Base-by-base conservation (phyloP, 2,113 vertebrate genomes). In the Sialia sialis region DNA sequence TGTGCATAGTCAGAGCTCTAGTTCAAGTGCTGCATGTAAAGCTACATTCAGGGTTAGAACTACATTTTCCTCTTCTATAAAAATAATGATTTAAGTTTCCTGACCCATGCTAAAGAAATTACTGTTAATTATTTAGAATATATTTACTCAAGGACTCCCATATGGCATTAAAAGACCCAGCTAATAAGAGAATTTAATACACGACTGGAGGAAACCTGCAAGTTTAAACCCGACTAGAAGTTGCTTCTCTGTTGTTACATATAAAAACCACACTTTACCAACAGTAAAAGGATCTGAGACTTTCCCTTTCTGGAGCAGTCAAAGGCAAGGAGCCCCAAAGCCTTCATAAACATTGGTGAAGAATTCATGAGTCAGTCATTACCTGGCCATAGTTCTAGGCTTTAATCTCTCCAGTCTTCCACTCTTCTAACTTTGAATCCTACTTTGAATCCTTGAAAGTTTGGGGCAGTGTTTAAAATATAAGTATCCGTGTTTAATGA, bases 401-500 rank as follows among this genome's bases (percentile, higher is more conserved):
- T 73, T 79, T 64, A 25, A 55, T 85, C 39, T 73, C 87, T 59
- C 52, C 39, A 43, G 22, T 26, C 16, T 76, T 85, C 25, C 48
- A 17, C 49, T 83, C 27, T 44, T 68, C 46, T 32, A 58, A 38
- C 4, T 88, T 52, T 73, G 67, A 83, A 54, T 64, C 36, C 30
- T 83, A n/a, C 69, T 69, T 66, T 66, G 59, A 86, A 74, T 86
- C 67, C 14, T 72, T 69, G 23, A 66, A 76, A 66, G 16, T 76
- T 32, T 49, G n/a, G 59, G 20, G 30, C 22, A 20, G 4, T 1
- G 0, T 60, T 82, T 89, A 77, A 82, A 92, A 63, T 55, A 85
- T 44, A 54, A 52, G 17, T 22, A 59, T 55, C 54, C n/a, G 32
- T 49, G 36, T 90, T 93, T 92, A 90, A 90, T 90, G 41, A 86